A percentile compares a stretch with the other conserved stretches of the same genome.
These are phyloP conservation scores for Cinara cedri DNA, from an alignment of 2,888 invertebrate species.

Conservation along the genomic window DNA sequence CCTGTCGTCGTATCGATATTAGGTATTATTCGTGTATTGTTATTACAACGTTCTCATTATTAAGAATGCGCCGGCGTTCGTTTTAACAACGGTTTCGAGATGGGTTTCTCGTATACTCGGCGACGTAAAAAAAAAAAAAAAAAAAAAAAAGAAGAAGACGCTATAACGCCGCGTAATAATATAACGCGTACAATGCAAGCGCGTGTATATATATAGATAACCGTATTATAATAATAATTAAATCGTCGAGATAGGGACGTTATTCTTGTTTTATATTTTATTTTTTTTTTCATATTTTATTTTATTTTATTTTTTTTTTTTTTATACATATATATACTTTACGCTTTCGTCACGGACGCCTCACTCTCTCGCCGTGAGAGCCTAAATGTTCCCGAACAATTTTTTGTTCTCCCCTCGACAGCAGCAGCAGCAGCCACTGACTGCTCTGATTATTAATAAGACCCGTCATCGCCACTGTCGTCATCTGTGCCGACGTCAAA, in stretches of 20 bases:
- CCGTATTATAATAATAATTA: conserved; percentile 30
- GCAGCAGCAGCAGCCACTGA: not conserved
- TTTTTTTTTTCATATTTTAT: conserved; percentile 11
- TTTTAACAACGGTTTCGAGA: conserved; percentile 32
- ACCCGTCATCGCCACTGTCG: conserved; percentile 53
- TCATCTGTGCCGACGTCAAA: conserved; percentile 29
- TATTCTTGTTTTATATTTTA: not conserved
- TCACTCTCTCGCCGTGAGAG: conserved; percentile 32
- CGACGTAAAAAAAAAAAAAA: not conserved
- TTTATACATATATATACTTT: too few relatives aligned
- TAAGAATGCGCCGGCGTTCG: not conserved
- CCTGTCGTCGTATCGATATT: too few relatives aligned
- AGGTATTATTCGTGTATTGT: too few relatives aligned
- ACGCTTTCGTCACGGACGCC: conserved; percentile 5
- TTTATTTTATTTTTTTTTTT: too few relatives aligned
- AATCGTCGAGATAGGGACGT: conserved; percentile 40
- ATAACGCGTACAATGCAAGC: too few relatives aligned
- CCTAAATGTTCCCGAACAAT: conserved; percentile 49
- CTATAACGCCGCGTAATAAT: too few relatives aligned
- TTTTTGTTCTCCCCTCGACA: conserved; percentile 38
- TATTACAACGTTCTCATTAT: too few relatives aligned
- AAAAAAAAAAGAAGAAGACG: too few relatives aligned
- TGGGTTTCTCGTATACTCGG: not conserved
- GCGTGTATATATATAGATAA: not conserved
- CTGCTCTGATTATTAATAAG: conserved; percentile 52